Base-by-base conservation (phyloP, 2,113 vertebrate species). In the Lycocorax pyrrhopterus region DNA sequence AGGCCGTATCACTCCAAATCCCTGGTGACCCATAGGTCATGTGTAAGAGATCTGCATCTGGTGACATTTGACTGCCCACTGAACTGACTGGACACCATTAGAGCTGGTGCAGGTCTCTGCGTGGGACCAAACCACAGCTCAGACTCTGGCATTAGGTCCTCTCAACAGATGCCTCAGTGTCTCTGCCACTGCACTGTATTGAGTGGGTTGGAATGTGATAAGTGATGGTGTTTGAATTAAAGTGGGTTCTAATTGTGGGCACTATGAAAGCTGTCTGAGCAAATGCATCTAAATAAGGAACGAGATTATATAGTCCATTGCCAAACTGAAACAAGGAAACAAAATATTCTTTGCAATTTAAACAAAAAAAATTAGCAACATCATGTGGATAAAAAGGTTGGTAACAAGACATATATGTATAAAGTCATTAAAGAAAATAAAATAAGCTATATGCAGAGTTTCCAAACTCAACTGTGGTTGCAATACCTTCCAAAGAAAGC, bases 401-500 rank as follows among this genome's bases (percentile, higher is more conserved):
- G 62, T 89, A 84, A 82, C 25, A 80, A 90, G 44, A 71, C 41
- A 46, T 17, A 60, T 47, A 62, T n/a, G 35, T 23, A 71, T 75
- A 43, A 88, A 81, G 35, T 79, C 37, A 68, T 73, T 68, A 89
- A 81, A 78, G 35, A 92, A 81, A 95, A 94, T 56, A 88, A 84
- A 92, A 69, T 71, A 89, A 87, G 32, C 29, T 68, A 49, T 46
- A 25, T 84, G 44, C n/a, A 6, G 66, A 82, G 55, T 91, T 94
- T 89, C 66, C 91, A 94, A 85, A 85, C 55, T 85, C 60, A 85
- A 12, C 74, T 95, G 94, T 91, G 91, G 94, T 78, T 76, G 67
- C 41, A 87, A 53, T 91, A 76, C 53, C 73, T 96, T 95, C 94
- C 87, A 96, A 96, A 91, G 81, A 56, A 97, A 96, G 49, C 84